Evolutionary conservation across 2,113 vertebrate genomes (phyloP), one percentile per base, ranked within the genome.

Genomic region (Lepidothrix coronata): DNA sequence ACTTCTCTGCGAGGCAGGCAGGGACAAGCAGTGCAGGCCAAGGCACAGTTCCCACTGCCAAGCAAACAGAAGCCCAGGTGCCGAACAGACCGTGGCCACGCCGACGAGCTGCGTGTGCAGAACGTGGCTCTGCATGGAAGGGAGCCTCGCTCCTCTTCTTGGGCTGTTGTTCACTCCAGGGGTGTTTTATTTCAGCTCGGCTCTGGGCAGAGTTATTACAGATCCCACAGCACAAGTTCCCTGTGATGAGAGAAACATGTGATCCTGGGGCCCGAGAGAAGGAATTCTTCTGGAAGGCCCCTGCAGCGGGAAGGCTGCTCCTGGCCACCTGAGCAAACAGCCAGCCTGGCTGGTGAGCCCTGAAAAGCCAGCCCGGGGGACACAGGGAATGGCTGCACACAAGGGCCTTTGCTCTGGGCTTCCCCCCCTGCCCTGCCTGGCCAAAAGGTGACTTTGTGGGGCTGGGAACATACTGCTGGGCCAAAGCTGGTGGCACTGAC

Each of bases 1-100:
- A 30, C 62, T 52, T 90, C 80, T 84, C 89, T 96, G 92, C 7
- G 25, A 96, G 95, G 83, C 97, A 98, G 96, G 97, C 97, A 96
- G 91, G 94, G 73, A 95, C 93, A 89, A 92, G 93, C 94, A 92
- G 95, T 55, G 88, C 97, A 95, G 85, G 96, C 93, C 97, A 97
- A 95, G 92, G 96, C 89, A 86, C 96, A 78, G 75, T 77, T 96
- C 94, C 92, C 81, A 86, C 89, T 80, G 86, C 93, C 97, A 97
- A 92, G 95, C 96, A 98, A 98, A 98, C 97, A 98, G 94, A 98
- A 98, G 92, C 90, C 97, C 98, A 98, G 98, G 97, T 98, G 98
- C 94, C 96, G 96, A 94, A 89, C 23, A 62, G 92, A 80, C 95
- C n/a, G 89, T 33, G 73, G 86, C 88, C 65, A 27, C 77, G 91